These are phyloP conservation scores for Drosophila acutilabella DNA, from an alignment of 2,888 invertebrate genomes.

Conservation along the genomic window DNA sequence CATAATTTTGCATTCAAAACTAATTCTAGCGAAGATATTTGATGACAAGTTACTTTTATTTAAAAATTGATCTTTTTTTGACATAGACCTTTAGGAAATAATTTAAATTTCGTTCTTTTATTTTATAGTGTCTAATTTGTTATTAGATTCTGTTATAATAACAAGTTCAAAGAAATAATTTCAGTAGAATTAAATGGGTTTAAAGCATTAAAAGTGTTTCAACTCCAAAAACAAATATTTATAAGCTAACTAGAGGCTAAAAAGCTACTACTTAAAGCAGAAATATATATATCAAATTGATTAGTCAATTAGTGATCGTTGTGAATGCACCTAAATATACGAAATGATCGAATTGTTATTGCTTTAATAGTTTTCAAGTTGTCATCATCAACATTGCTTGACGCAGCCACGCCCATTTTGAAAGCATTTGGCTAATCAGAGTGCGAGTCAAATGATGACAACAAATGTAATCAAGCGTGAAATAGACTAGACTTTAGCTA, in stretches of 20 bases:
- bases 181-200: too few relatives aligned
- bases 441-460: constrained; percentile 57
- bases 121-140: too few relatives aligned
- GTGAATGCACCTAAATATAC: constrained; percentile 22
- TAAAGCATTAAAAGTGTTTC: too few relatives aligned
- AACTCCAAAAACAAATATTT: background rate
- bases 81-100: too few relatives aligned
- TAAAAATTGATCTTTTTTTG: too few relatives aligned
- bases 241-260: background rate
- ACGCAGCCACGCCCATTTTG: constrained; percentile 41
- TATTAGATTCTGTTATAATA: too few relatives aligned
- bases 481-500: constrained; percentile 65
- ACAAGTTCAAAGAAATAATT: too few relatives aligned
- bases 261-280: background rate
- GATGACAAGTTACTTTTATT: too few relatives aligned
- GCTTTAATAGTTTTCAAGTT: constrained; percentile 13
- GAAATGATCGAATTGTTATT: constrained; percentile 41
- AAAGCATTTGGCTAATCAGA: constrained; percentile 62
- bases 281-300: background rate
- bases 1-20: too few relatives aligned
- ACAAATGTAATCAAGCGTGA: constrained; percentile 74
- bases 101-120: too few relatives aligned
- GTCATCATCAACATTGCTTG: constrained; percentile 30
- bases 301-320: constrained; percentile 21
- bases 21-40: too few relatives aligned